A percentile compares a stretch with the other conserved stretches of the same genome.
These are phyloP conservation scores for Lepidocyrtoides sp. DNA, from an alignment of 2,888 invertebrate genomes.

Conservation along the genomic window DNA sequence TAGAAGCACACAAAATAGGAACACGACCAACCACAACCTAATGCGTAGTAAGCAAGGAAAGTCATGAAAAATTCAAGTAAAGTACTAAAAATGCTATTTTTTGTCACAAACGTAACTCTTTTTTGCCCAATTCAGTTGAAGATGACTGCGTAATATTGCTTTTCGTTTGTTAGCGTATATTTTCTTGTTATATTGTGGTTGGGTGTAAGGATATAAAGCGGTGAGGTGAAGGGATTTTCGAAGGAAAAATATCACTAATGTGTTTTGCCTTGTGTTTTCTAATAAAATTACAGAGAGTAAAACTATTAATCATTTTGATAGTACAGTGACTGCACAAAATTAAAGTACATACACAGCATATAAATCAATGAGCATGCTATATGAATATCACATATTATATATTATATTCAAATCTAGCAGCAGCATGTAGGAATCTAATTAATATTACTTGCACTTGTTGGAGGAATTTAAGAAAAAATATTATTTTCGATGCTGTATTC, in stretches of 20 bases:
- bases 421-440: no score
- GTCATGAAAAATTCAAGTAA: conserved; percentile 12
- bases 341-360: no score
- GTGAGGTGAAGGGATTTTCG: background rate
- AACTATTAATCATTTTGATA: background rate
- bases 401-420: no score
- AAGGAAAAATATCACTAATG: background rate
- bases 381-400: no score
- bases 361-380: no score
- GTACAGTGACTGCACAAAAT: background rate
- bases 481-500: background rate
- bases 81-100: background rate
- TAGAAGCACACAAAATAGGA: background rate
- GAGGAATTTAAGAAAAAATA: background rate
- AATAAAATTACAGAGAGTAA: background rate
- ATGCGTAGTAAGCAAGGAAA: conserved; percentile 43
- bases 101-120: background rate
- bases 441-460: no score
- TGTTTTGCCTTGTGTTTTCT: background rate
- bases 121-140: background rate
- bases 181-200: background rate
- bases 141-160: no score
- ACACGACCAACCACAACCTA: conserved; percentile 56
- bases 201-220: no score
- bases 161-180: background rate